Conservation (phyloP, 2,797 vertebrate genomes). For the Enoplosus armatus region DNA sequence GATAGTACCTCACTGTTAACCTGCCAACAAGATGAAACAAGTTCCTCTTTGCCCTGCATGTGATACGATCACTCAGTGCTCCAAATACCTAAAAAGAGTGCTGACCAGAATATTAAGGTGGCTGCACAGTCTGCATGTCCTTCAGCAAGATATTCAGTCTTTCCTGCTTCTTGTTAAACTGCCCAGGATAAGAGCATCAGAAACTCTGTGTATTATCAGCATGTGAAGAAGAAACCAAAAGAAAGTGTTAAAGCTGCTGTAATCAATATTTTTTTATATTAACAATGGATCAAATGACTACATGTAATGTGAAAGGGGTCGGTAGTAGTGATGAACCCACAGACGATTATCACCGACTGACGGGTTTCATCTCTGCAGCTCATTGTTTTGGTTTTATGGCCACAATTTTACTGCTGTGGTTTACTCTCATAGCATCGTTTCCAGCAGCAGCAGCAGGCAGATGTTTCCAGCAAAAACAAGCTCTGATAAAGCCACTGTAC, state of each 20-base stretch:
- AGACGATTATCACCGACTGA: too few relatives aligned
- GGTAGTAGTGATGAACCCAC: not conserved
- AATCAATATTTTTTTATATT: not conserved
- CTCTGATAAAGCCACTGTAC: not conserved
- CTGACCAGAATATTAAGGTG: conserved; percentile 42
- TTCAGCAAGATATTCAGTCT: conserved; percentile 4
- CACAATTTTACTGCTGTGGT: not conserved
- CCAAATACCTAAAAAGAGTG: conserved; percentile 13
- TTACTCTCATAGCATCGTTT: not conserved
- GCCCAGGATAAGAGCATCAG: not conserved
- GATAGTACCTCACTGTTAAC: not conserved
- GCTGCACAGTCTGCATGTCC: conserved; percentile 27
- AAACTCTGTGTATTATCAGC: not conserved
- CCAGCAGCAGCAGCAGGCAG: not conserved
- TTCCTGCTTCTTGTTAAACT: not conserved
- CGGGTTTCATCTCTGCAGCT: too few relatives aligned
- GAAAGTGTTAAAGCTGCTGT: not conserved
- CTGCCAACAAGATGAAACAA: conserved; percentile 17
- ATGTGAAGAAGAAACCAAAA: not conserved
- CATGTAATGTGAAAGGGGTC: not conserved
- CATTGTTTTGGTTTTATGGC: too few relatives aligned
- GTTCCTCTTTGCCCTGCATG: conserved; percentile 6
- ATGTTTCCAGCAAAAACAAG: too few relatives aligned
- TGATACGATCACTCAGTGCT: conserved; percentile 11
- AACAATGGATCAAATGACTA: not conserved